Percentiles rank a stretch among this genome's conserved stretches.
phyloP scores from a whole-genome alignment of 2,888 invertebrate genomes.

The Branchellion lobata region DNA sequence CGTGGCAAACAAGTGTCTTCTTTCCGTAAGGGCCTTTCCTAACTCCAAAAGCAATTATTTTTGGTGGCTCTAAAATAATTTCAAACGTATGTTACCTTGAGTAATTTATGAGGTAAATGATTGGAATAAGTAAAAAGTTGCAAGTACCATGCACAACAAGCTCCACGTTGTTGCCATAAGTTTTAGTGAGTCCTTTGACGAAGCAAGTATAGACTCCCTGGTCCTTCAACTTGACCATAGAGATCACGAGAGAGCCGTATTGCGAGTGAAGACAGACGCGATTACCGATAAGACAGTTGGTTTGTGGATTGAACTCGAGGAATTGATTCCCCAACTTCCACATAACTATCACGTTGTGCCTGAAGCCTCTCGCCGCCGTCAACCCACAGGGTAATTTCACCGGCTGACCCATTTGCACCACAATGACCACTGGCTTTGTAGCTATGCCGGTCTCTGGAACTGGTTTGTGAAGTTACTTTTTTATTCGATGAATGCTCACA shows the following conservation, averaged over 20 bases:
- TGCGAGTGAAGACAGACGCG: neutral
- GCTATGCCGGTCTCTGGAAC: too few species aligned
- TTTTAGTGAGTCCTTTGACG: neutral
- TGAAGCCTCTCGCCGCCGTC: too few species aligned
- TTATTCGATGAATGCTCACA: too few species aligned
- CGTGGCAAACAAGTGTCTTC: slow-evolving; percentile 57
- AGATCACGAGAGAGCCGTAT: neutral
- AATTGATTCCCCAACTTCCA: neutral
- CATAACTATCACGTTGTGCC: neutral
- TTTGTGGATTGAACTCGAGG: neutral
- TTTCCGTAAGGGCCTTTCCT: neutral
- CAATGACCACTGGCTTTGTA: neutral
- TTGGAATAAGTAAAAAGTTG: neutral
- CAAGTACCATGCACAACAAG: slow-evolving; percentile 57
- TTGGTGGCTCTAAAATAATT: neutral
- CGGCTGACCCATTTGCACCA: neutral
- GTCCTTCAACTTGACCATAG: neutral
- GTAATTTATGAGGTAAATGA: neutral
- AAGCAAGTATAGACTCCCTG: neutral
- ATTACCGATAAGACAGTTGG: neutral
- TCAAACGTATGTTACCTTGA: neutral
- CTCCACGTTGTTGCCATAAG: neutral
- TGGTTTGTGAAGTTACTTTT: too few species aligned
- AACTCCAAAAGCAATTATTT: neutral
- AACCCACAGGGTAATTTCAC: neutral